Evolutionary conservation across 2,113 vertebrate genomes (phyloP).

Genomic region (Sciurus niger): DNA sequence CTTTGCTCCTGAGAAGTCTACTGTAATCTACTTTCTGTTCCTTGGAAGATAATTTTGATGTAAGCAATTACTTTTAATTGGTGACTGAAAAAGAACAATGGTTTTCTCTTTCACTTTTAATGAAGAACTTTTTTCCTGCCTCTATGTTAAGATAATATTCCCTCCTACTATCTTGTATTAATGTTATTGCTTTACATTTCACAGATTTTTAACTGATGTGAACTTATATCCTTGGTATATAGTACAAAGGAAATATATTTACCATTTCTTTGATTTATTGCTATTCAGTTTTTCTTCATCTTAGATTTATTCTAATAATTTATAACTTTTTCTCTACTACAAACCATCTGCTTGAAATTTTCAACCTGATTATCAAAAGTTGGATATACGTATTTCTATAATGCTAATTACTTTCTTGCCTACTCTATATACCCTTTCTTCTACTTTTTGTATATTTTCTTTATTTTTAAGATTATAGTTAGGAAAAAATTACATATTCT

Average conservation of each 20-base stretch:
- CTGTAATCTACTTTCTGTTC: neutral
- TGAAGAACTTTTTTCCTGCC: neutral
- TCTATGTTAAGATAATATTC: neutral
- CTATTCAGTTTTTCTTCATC: neutral
- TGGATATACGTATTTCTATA: too few species aligned
- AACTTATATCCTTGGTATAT: neutral
- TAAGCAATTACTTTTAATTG: neutral
- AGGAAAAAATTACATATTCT: too few species aligned
- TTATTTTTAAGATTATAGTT: neutral
- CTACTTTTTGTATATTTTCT: too few species aligned
- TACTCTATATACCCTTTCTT: too few species aligned
- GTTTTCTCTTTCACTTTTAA: neutral
- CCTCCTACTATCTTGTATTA: neutral
- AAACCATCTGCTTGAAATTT: too few species aligned
- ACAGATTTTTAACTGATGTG: neutral
- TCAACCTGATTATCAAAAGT: too few species aligned
- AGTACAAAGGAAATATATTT: neutral
- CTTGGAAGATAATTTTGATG: constrained; percentile 21
- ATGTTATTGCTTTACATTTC: neutral
- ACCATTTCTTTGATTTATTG: neutral
- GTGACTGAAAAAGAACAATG: neutral
- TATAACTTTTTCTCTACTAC: neutral
- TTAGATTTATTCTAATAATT: constrained; percentile 39
- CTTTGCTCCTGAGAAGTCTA: neutral
- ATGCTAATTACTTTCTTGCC: too few species aligned